A percentile compares a stretch with the other conserved stretches of the same genome.
Evolutionary conservation across 2,113 vertebrate species (phyloP).

Genomic region (Takifugu flavidus): DNA sequence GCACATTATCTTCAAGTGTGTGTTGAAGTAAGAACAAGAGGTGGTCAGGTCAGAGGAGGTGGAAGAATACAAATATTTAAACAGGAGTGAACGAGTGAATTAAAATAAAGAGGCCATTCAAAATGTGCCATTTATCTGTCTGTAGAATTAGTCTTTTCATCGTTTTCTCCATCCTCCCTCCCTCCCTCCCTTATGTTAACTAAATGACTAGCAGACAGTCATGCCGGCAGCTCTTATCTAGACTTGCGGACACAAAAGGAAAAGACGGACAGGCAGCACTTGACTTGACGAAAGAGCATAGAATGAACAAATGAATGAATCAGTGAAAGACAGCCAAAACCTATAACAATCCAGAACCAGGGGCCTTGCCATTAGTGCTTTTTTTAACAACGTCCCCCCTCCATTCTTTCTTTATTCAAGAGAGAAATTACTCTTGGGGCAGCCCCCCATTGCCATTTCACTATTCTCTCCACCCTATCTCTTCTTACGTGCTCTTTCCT

Average conservation of each 20-base stretch:
- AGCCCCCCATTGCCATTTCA: slow-evolving; percentile 74
- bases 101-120: slow-evolving; percentile 71
- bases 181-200: slow-evolving; percentile 68
- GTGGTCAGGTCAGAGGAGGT: slow-evolving; percentile 53
- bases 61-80: slow-evolving; percentile 71
- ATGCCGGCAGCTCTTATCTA: slow-evolving; percentile 88
- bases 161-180: slow-evolving; percentile 42
- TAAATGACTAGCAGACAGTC: slow-evolving; percentile 85
- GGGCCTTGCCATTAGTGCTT: slow-evolving; percentile 87
- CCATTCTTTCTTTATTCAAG: slow-evolving; percentile 71
- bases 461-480: slow-evolving; percentile 80
- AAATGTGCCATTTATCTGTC: slow-evolving; percentile 64
- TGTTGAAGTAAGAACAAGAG: slow-evolving; percentile 24
- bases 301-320: slow-evolving; percentile 78
- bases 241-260: slow-evolving; percentile 79
- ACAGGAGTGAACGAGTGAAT: slow-evolving; percentile 71
- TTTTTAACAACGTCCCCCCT: slow-evolving; percentile 71
- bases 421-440: slow-evolving; percentile 87
- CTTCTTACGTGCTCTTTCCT: slow-evolving; percentile 51
- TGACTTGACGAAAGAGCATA: slow-evolving; percentile 88
- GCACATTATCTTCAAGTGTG: slow-evolving; percentile 37
- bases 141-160: slow-evolving; percentile 85
- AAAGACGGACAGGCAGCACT: slow-evolving; percentile 83
- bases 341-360: slow-evolving; percentile 91
- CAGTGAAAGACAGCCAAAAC: slow-evolving; percentile 74